Evolutionary conservation across 2,113 vertebrate species (phyloP).

Genomic region (Peromyscus leucopus): DNA sequence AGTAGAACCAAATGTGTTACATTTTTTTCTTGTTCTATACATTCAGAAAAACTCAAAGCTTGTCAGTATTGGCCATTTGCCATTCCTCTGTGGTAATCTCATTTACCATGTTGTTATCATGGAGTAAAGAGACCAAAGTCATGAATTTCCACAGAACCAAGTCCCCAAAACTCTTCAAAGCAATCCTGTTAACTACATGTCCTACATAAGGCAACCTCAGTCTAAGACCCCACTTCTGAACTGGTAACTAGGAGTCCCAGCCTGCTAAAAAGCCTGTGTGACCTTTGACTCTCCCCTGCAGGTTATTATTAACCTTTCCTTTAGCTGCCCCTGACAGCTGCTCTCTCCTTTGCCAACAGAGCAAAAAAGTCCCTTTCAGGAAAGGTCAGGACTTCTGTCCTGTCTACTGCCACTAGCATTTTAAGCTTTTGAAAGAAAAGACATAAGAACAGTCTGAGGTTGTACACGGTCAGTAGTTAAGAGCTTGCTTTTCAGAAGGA

Average conservation of each 20-base stretch:
- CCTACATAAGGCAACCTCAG: background rate
- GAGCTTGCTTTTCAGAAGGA: background rate
- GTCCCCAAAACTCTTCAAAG: background rate
- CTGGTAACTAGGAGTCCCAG: background rate
- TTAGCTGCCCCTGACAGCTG: background rate
- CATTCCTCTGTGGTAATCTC: background rate
- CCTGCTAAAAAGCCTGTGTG: background rate
- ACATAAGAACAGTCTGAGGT: background rate
- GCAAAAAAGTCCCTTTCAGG: background rate
- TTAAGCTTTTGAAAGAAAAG: background rate
- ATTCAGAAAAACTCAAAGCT: background rate
- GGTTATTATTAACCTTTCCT: background rate
- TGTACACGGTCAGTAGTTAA: background rate
- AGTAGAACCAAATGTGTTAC: background rate
- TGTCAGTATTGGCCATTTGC: background rate
- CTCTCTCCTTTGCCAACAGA: background rate
- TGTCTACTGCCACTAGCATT: background rate
- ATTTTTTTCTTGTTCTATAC: background rate
- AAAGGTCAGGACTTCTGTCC: background rate
- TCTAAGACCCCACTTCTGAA: background rate
- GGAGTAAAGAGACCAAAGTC: background rate
- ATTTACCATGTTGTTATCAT: background rate
- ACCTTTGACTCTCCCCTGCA: background rate
- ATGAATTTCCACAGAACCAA: background rate
- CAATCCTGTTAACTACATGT: background rate